Conservation (phyloP, 2,797 vertebrate genomes). For the Poecilia gillii region DNA sequence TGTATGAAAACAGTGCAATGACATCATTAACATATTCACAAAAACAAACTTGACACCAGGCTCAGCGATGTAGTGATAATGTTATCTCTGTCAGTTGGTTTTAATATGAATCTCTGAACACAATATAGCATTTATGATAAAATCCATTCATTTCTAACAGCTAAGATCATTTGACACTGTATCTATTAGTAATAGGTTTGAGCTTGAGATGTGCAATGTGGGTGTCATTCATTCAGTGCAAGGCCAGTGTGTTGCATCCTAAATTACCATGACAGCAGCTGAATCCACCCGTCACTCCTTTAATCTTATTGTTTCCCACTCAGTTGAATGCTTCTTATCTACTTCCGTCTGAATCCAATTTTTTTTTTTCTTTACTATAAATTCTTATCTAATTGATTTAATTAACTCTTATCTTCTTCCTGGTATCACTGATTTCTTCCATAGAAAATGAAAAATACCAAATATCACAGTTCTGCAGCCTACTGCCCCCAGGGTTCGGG, state of each 20-base stretch:
- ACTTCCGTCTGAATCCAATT: constrained; percentile 41
- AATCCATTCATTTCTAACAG: not conserved
- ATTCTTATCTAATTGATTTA: constrained; percentile 48
- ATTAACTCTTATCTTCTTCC: constrained; percentile 55
- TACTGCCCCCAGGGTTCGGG: constrained; percentile 10
- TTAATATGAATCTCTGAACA: not conserved
- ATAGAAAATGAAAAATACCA: constrained; percentile 49
- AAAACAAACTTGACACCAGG: not conserved
- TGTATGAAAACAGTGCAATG: not conserved
- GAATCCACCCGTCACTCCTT: constrained; percentile 23
- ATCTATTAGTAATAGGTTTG: not conserved
- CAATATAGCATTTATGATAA: not conserved
- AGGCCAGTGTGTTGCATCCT: not conserved
- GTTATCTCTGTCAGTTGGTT: no score
- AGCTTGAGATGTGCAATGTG: not conserved
- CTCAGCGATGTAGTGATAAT: not conserved
- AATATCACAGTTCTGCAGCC: constrained; percentile 44
- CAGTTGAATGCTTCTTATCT: constrained; percentile 51
- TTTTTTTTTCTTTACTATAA: constrained; percentile 43
- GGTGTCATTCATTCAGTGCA: not conserved
- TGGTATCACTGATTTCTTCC: constrained; percentile 28
- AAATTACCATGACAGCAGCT: not conserved
- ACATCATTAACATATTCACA: not conserved
- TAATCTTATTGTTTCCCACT: constrained; percentile 53
- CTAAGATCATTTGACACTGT: not conserved